Evolutionary conservation across 2,888 invertebrate genomes (phyloP).

Genomic region (Flexamia atlantica): DNA sequence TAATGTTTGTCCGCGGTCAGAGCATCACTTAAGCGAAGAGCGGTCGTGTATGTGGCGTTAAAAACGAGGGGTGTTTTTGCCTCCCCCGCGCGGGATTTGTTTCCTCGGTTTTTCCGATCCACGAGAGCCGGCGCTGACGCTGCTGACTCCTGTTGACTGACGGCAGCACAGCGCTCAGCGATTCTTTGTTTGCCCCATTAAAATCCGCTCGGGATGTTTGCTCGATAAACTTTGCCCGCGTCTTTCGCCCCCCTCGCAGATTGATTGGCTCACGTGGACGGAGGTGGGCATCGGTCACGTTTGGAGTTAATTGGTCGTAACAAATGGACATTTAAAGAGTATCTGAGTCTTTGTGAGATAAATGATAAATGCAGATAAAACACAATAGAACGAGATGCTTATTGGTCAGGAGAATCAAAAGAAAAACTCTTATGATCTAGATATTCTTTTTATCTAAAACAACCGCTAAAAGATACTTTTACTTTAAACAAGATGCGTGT

Average conservation of each 20-base stretch:
- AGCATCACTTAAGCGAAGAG: constrained; percentile 17
- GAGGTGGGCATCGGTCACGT: neutral
- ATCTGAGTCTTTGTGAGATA: too few relatives aligned
- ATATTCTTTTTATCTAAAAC: too few relatives aligned
- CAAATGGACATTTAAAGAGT: too few relatives aligned
- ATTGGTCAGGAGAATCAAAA: too few relatives aligned
- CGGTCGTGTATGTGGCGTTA: constrained; percentile 46
- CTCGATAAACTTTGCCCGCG: neutral
- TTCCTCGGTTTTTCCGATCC: constrained; percentile 32
- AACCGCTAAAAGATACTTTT: too few relatives aligned
- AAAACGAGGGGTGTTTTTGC: constrained; percentile 41
- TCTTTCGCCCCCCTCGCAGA: neutral
- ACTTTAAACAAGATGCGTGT: too few relatives aligned
- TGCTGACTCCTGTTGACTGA: constrained; percentile 15
- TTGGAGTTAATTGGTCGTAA: too few relatives aligned
- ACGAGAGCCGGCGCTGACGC: constrained; percentile 42
- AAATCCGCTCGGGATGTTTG: constrained; percentile 46
- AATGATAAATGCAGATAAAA: too few relatives aligned
- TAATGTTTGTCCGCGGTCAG: constrained; percentile 45
- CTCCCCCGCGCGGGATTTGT: constrained; percentile 38
- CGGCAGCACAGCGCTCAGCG: neutral
- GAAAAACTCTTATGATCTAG: too few relatives aligned
- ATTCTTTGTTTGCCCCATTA: constrained; percentile 58
- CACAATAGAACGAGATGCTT: too few relatives aligned
- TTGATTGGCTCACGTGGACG: neutral